A percentile compares a stretch with the other conserved stretches of the same genome.
phyloP scores from a whole-genome alignment of 2,113 vertebrate genomes.

The Shinisaurus crocodilurus region DNA sequence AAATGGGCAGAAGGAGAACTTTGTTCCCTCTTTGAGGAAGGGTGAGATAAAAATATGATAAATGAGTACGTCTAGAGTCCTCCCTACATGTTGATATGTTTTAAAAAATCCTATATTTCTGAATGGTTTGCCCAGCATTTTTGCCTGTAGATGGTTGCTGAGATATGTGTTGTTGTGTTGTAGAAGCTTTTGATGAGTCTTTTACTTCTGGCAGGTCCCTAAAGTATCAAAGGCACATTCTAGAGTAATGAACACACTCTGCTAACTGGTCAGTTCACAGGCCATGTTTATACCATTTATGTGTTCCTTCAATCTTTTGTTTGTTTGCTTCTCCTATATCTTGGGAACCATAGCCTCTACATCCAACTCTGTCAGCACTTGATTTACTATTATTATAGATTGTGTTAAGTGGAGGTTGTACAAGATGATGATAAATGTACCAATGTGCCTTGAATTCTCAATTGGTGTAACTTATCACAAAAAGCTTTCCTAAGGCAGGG shows the following conservation, averaged over 20 bases:
- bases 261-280: constrained; percentile 52
- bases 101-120: not conserved
- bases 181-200: constrained; percentile 39
- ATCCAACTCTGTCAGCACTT: constrained; percentile 53
- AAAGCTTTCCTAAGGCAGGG: constrained; percentile 1
- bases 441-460: constrained; percentile 39
- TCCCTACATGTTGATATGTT: constrained; percentile 8
- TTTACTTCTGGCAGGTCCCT: constrained; percentile 43
- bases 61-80: not conserved
- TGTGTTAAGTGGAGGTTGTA: constrained; percentile 52
- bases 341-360: constrained; percentile 46
- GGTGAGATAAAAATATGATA: not conserved
- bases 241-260: constrained; percentile 40
- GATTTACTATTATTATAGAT: constrained; percentile 54
- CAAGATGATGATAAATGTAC: constrained; percentile 56
- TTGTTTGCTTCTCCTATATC: constrained; percentile 47
- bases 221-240: constrained; percentile 38
- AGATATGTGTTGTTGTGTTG: constrained; percentile 4
- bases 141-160: not conserved
- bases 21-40: not conserved
- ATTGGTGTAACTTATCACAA: constrained; percentile 20
- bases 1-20: not conserved
- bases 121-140: not conserved
- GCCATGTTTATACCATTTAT: constrained; percentile 48
- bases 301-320: constrained; percentile 51